Evolutionary conservation across 2,797 vertebrate genomes (phyloP).

Genomic region (Dendrocincla fuliginosa): DNA sequence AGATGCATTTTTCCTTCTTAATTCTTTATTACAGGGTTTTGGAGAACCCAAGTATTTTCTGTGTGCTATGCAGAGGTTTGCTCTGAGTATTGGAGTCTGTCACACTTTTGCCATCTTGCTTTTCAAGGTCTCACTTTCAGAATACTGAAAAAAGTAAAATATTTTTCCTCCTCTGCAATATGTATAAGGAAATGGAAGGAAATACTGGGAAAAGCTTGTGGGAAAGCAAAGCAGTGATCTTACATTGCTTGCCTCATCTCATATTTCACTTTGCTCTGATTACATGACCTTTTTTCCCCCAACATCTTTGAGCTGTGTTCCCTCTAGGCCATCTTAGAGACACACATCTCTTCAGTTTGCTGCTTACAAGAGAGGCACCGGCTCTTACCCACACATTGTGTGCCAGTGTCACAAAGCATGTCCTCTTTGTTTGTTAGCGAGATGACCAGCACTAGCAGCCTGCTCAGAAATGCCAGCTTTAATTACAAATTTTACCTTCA

Average conservation of each 20-base stretch:
- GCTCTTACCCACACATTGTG: neutral
- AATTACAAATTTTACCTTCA: neutral
- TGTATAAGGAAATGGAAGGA: neutral
- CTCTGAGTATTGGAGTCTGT: neutral
- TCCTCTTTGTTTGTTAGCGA: neutral
- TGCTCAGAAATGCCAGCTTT: slow-evolving; percentile 24
- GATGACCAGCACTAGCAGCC: slow-evolving; percentile 12
- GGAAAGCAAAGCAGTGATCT: neutral
- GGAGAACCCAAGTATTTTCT: neutral
- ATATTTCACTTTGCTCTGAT: neutral
- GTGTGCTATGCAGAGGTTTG: neutral
- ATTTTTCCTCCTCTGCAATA: neutral
- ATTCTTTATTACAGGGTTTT: neutral
- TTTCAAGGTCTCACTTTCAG: neutral
- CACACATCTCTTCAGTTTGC: neutral
- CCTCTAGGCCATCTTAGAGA: neutral
- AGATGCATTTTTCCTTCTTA: neutral
- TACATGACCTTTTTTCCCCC: neutral
- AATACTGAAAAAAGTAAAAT: neutral
- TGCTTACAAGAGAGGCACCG: neutral
- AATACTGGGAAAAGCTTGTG: neutral
- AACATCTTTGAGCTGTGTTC: neutral
- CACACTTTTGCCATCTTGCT: neutral
- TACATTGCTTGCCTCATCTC: neutral
- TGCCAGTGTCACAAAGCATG: slow-evolving; percentile 21